A percentile compares a stretch with the other conserved stretches of the same genome.
Evolutionary conservation across 2,888 invertebrate genomes (phyloP).

Genomic region (Mythimna albipuncta): DNA sequence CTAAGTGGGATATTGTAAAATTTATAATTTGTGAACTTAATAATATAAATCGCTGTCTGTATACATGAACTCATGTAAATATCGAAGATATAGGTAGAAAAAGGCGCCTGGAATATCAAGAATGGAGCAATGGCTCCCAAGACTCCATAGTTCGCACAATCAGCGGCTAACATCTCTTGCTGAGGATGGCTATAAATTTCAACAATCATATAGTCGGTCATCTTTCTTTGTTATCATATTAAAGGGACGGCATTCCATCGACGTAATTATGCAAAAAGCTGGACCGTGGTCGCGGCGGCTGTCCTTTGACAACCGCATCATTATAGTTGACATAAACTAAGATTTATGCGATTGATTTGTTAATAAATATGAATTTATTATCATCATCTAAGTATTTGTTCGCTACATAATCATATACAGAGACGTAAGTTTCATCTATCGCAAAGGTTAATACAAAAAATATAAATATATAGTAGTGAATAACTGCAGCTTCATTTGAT

Average conservation of each 20-base stretch:
- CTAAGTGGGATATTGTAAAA: conserved; percentile 38
- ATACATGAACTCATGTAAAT: conserved; percentile 30
- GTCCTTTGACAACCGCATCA: conserved; percentile 87
- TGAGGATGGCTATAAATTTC: conserved; percentile 71
- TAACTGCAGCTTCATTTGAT: conserved; percentile 52
- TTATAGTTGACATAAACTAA: conserved; percentile 88
- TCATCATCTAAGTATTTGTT: conserved; percentile 65
- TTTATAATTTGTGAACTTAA: conserved; percentile 6
- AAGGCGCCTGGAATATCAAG: conserved; percentile 36
- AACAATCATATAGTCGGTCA: conserved; percentile 81
- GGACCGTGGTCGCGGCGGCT: conserved; percentile 86
- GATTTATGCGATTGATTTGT: conserved; percentile 88
- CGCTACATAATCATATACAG: conserved; percentile 22
- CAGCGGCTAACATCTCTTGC: conserved; percentile 80
- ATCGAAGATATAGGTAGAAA: conserved; percentile 20
- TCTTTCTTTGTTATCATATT: conserved; percentile 90
- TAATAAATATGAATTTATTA: conserved; percentile 83
- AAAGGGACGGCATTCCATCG: conserved; percentile 87
- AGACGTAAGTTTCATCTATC: conserved; percentile 8
- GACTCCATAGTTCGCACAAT: conserved; percentile 76
- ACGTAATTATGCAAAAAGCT: conserved; percentile 90
- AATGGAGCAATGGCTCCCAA: conserved; percentile 52
- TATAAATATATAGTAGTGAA: conserved; percentile 29
- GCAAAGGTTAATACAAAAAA: conserved; percentile 13
- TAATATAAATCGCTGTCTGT: neutral